Evolutionary conservation across 1,140 invertebrate species (phyloP), one percentile per base, ranked within the genome.

Genomic region (Brachionus angularis): DNA sequence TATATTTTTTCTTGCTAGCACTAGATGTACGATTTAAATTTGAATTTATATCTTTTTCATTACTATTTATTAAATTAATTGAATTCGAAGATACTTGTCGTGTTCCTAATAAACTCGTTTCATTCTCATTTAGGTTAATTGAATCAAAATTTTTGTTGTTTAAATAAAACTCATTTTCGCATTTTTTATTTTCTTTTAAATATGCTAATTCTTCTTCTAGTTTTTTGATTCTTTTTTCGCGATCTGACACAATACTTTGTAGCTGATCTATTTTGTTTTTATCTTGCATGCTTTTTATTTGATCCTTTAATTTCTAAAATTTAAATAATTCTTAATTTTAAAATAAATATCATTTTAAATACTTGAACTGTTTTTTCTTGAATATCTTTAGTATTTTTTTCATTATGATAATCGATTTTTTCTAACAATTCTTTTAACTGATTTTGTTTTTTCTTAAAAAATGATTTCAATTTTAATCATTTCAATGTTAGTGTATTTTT

Each of bases 181-280:
- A 58, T 42, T 58, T 58, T 39, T 36, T 36, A 25, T 36, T 58
- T 58, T 58, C 53, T 25, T 61, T 75, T 27, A 77, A 52, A 50
- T 75, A 72, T 71, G 72, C 53, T 4, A 76, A 69, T 36, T 78
- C 76, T 47, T 75, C 61, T 67, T 78, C 77, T 27, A 79, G 55
- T 14, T 52, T 53, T 67, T 76, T 75, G 8, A 80, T 75, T 72
- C 76, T 75, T 3, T 72, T 69, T 64, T 79, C 78, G 39, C 76
- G 76, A 44, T 79, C 76, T 8, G 75, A 72, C 1, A 78, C 74
- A 18, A 80, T 78, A 21, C 61, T 31, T 72, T 77, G 77, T 3
- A 80, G 75, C 73, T 79, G 79, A 29, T 77, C 75, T n/a, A 78
- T 75, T 16, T 76, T 72, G 70, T 79, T 79, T 33, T 47, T 76